Evolutionary conservation across 2,888 invertebrate species (phyloP), one percentile per base, ranked within the genome.

Genomic region (Eupithecia abbreviata): DNA sequence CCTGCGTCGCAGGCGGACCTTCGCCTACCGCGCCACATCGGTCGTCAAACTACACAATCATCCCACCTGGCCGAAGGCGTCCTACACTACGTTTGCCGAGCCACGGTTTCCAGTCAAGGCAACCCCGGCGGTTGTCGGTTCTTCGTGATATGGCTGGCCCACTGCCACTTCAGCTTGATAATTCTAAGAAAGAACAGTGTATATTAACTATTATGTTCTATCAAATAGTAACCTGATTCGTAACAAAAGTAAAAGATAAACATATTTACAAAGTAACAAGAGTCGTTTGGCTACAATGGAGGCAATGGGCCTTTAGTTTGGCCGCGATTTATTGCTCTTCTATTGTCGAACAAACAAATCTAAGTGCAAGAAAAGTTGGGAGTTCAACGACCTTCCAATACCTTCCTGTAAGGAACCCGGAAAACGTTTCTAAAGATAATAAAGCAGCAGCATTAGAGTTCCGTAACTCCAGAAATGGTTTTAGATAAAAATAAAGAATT

Each of bases 311-410:
- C 72, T 69, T 78, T 65, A 74, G 55, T 74, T 72, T 30, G 30
- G 41, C 41, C 51, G 13, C 47, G 49, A 78, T 78, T 76, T 76
- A 78, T 78, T 74, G 76, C 76, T 72, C 73, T 73, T 41, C 67
- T 72, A 58, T 78, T 76, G 74, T 72, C 41, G 68, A 67, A 58
- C 51, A 66, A 75, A 71, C 62, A 71, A 55, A 65, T 55, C 75
- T 67, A 66, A 72, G 62, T 72, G 49, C 67, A 72, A 66, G 49
- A 71, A 75, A 41, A 71, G 47, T 51, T 75, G 45, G 42, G 71
- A 58, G 78, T 66, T 78, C 74, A 72, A 55, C 72, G 72, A 74
- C 72, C 66, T 47, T 41, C 69, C 72, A 72, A 70, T 65, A 49
- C 66, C 55, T 72, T 58, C 72, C 43, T 71, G 65, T 72, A 66